Evolutionary conservation across 2,888 invertebrate genomes (phyloP).

Genomic region (Crematogaster levior): DNA sequence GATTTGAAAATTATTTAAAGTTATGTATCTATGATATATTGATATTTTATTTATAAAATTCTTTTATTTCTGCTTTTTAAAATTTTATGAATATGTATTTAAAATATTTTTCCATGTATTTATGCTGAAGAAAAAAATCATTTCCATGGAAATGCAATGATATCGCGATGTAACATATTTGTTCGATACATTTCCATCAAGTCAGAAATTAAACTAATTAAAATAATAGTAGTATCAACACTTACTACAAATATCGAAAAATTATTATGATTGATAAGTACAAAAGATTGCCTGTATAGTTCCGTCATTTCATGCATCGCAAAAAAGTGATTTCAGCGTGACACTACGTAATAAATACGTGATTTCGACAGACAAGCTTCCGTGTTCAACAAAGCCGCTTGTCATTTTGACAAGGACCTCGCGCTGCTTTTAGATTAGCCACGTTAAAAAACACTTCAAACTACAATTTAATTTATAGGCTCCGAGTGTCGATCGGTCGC

Average conservation of each 20-base stretch:
- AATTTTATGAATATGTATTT: neutral
- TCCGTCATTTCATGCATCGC: neutral
- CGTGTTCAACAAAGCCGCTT: constrained; percentile 55
- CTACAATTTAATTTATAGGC: constrained; percentile 41
- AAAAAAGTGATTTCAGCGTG: neutral
- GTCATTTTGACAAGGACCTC: constrained; percentile 58
- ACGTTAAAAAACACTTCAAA: constrained; percentile 57
- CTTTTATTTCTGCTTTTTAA: neutral
- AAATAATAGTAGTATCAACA: neutral
- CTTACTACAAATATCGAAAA: neutral
- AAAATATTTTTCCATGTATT: neutral
- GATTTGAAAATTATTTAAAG: neutral
- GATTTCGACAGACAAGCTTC: constrained; percentile 38
- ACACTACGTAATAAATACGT: neutral
- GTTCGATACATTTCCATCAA: neutral
- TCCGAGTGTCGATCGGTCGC: constrained; percentile 2
- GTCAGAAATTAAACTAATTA: neutral
- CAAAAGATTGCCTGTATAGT: neutral
- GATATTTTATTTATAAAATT: neutral
- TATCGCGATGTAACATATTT: neutral
- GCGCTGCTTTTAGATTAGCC: constrained; percentile 65
- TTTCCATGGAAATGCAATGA: neutral
- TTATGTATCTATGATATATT: neutral
- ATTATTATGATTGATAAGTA: neutral
- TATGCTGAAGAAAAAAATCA: neutral